phyloP scores from a whole-genome alignment of 2,888 invertebrate genomes.

The Pheosia tremula region DNA sequence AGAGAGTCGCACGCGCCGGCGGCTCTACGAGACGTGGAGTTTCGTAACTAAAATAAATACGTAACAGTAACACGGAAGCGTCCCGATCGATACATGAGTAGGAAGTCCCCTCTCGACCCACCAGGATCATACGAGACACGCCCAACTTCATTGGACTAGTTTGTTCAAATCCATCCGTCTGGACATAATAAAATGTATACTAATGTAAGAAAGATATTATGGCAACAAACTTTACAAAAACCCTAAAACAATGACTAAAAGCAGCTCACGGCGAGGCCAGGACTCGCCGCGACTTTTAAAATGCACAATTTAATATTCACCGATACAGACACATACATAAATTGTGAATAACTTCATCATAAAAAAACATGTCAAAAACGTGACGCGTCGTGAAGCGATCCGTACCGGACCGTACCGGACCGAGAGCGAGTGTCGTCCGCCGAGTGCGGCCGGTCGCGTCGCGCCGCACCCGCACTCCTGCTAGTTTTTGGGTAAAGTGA shows the following conservation, averaged over 20 bases:
- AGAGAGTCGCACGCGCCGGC: constrained; percentile 34
- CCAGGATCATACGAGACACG: constrained; percentile 57
- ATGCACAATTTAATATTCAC: constrained; percentile 84
- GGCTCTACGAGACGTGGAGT: constrained; percentile 41
- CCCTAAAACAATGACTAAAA: constrained; percentile 85
- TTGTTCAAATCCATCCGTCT: constrained; percentile 81
- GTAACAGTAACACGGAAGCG: constrained; percentile 61
- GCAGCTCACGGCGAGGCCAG: constrained; percentile 76
- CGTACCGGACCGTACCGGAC: constrained; percentile 39
- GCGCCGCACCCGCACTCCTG: constrained; percentile 46
- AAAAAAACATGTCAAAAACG: constrained; percentile 83
- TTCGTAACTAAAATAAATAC: constrained; percentile 70
- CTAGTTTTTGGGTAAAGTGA: constrained; percentile 83
- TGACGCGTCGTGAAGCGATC: constrained; percentile 67
- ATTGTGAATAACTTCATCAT: constrained; percentile 83
- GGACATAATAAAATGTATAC: constrained; percentile 80
- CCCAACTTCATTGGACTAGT: constrained; percentile 78
- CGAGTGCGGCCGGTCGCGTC: constrained; percentile 24
- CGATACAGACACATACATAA: constrained; percentile 84
- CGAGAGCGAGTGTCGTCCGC: constrained; percentile 52
- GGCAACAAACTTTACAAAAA: constrained; percentile 85
- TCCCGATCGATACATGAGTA: constrained; percentile 52
- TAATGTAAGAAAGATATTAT: constrained; percentile 83
- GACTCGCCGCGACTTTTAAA: constrained; percentile 78
- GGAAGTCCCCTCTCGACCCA: constrained; percentile 58